Evolutionary conservation across 2,113 vertebrate genomes (phyloP).

Genomic region (Lontra canadensis): DNA sequence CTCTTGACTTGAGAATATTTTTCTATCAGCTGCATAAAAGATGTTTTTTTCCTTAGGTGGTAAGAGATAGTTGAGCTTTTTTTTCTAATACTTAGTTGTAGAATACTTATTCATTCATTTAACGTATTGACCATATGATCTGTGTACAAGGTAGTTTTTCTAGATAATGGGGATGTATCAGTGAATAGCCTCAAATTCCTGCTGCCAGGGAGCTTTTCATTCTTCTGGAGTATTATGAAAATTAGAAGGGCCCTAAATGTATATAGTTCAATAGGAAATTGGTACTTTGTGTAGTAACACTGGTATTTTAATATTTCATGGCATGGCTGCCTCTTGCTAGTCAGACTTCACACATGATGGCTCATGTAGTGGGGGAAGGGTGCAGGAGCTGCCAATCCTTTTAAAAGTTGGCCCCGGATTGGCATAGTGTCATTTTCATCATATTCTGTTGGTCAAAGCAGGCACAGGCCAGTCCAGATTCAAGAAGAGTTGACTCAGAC

Average conservation of each 20-base stretch:
- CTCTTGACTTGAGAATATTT: constrained; percentile 25
- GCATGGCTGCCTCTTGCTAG: not conserved
- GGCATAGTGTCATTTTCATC: not conserved
- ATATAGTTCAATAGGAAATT: constrained; percentile 9
- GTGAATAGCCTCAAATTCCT: not conserved
- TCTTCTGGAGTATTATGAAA: not conserved
- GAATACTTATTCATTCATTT: not conserved
- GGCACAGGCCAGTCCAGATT: not conserved
- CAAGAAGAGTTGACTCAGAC: not conserved
- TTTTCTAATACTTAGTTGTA: not conserved
- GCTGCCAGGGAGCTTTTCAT: not conserved
- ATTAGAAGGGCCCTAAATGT: not conserved
- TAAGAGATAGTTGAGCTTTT: not conserved
- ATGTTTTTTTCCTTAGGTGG: not conserved
- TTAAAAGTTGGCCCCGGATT: not conserved
- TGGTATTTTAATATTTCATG: not conserved
- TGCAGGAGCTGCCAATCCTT: not conserved
- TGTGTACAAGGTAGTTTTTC: not conserved
- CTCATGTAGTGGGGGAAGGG: not conserved
- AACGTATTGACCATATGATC: not conserved
- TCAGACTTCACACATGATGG: not conserved
- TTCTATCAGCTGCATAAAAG: not conserved
- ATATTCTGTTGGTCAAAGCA: not conserved
- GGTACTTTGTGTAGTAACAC: not conserved
- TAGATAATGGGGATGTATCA: not conserved